A percentile compares a stretch with the other conserved stretches of the same genome.
Evolutionary conservation across 2,888 invertebrate genomes (phyloP).

Genomic region (Campoplex nolae): DNA sequence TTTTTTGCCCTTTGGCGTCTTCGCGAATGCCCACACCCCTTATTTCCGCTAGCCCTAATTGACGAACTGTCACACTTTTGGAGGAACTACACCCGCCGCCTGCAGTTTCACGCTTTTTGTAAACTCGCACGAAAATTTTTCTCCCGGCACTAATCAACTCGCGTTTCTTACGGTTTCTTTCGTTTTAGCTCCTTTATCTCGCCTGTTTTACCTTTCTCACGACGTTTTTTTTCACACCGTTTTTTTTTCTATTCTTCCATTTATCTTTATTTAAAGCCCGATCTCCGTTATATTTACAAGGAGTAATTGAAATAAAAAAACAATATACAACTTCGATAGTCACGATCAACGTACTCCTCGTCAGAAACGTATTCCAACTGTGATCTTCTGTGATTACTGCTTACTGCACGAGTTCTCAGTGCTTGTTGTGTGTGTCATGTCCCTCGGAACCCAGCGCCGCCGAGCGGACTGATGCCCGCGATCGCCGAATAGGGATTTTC

Average conservation of each 20-base stretch:
- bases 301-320: slow-evolving; percentile 46
- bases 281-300: slow-evolving; percentile 19
- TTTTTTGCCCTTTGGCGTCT: slow-evolving; percentile 74
- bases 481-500: slow-evolving; percentile 64
- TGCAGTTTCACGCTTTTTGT: slow-evolving; percentile 38
- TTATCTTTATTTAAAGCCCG: slow-evolving; percentile 14
- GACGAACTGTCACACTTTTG: slow-evolving; percentile 74
- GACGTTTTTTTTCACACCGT: slow-evolving; percentile 15
- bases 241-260: slow-evolving; percentile 36
- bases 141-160: slow-evolving; percentile 60
- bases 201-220: not conserved
- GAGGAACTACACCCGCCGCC: slow-evolving; percentile 39
- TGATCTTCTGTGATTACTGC: slow-evolving; percentile 77
- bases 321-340: slow-evolving; percentile 41
- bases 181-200: not conserved
- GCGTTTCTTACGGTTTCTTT: slow-evolving; percentile 38
- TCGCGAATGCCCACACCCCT: slow-evolving; percentile 76
- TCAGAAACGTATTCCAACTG: slow-evolving; percentile 75
- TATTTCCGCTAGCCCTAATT: slow-evolving; percentile 66
- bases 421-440: slow-evolving; percentile 77
- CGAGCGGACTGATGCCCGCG: too few species aligned
- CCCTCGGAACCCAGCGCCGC: slow-evolving; percentile 74
- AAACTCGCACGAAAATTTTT: slow-evolving; percentile 42
- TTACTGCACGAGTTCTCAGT: slow-evolving; percentile 78
- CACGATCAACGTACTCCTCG: slow-evolving; percentile 73